phyloP scores from a whole-genome alignment of 2,888 invertebrate species.

The Cotesia congregata region DNA sequence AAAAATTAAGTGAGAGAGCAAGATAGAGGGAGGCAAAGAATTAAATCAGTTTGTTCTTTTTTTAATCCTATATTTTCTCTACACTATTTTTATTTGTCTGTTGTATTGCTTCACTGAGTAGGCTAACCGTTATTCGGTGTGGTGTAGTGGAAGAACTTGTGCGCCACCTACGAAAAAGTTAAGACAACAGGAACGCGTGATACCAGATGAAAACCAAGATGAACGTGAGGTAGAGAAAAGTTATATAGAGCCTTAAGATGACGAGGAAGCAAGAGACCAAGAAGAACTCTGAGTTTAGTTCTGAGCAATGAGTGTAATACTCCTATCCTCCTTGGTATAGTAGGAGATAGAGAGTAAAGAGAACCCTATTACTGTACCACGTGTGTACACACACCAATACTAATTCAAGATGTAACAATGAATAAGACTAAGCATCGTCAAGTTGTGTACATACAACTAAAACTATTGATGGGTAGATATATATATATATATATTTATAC shows the following conservation, averaged over 20 bases:
- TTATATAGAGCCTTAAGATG: background rate
- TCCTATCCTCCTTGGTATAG: background rate
- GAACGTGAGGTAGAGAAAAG: slow-evolving; percentile 21
- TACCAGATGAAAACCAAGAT: slow-evolving; percentile 17
- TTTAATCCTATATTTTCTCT: slow-evolving; percentile 4
- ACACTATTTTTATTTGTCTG: slow-evolving; percentile 2
- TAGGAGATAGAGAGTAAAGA: background rate
- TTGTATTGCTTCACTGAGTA: slow-evolving; percentile 22
- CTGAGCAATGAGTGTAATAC: background rate
- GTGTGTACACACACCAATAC: background rate
- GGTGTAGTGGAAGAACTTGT: background rate
- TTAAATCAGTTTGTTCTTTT: slow-evolving; percentile 9
- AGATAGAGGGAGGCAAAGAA: background rate
- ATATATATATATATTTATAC: slow-evolving; percentile 1
- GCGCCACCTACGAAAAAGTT: slow-evolving; percentile 30
- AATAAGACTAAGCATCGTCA: background rate
- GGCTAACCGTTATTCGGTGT: slow-evolving; percentile 29
- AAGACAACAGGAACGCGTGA: slow-evolving; percentile 22
- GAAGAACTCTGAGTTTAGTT: background rate
- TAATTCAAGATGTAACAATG: background rate
- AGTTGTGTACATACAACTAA: background rate
- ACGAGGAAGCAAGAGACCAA: background rate
- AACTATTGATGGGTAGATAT: background rate
- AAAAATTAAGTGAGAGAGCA: background rate
- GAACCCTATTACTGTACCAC: background rate